Base-by-base conservation (phyloP, 2,888 invertebrate species). In the Apoderus coryli region DNA sequence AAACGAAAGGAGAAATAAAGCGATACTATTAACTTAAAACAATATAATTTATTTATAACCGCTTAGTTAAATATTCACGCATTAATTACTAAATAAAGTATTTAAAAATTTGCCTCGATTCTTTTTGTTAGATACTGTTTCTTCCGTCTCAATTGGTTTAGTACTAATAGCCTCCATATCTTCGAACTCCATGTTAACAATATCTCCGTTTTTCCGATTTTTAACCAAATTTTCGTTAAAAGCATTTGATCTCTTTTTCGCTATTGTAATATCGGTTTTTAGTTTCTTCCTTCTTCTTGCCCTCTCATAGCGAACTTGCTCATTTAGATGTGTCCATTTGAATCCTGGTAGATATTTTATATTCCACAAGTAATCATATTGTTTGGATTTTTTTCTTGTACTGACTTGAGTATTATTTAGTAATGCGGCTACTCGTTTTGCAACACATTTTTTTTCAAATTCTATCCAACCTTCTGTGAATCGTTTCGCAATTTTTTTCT, bases 381-480 rank as follows among this genome's bases (percentile, higher is more conserved):
- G 88, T 44, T 79, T 75, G 10, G 85, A 85, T 44, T 74, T 77
- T 48, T 86, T 86, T 38, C 84, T 75, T 0, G 78, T 76, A 4
- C 85, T 82, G 28, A 93, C 81, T 58, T 77, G 78, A 31, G 72
- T 77, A 48, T 85, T 90, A 52, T 96, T 95, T n/a, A 96, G 57
- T 28, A 68, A 59, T 2, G 58, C 53, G 0, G 89, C 88, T n/a
- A 92, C 81, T 49, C 70, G 64, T 57, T 92, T 93, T 0, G 93
- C 95, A 2, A 79, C 64, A 43, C 72, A 74, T 57, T 92, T 92
- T 44, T 79, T 78, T 48, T 80, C 71, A 56, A 90, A 95, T 57
- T 95, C 95, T 0, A 95, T 69, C 95, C 95, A 95, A 2, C 93
- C 95, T 67, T 95, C 95, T 0, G 77, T 75, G 44, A 82, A 89